phyloP scores from a whole-genome alignment of 1,140 invertebrate genomes.

The Adoxophyes honmai region DNA sequence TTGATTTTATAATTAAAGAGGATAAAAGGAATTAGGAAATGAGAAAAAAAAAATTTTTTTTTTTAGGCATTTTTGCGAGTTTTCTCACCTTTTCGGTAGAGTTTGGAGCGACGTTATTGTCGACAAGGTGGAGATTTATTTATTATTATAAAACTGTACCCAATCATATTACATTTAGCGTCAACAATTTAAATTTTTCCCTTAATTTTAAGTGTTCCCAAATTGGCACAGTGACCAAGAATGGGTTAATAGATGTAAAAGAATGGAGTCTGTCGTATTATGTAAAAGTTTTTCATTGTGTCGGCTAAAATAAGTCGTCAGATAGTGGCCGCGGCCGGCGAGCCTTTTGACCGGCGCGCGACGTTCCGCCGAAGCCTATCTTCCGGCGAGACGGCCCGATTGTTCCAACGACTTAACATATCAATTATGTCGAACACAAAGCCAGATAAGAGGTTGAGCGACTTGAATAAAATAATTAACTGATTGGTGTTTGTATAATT shows the following conservation, averaged over 20 bases:
- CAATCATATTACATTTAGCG: too few species aligned
- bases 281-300: constrained; percentile 66
- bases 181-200: too few species aligned
- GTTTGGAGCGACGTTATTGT: too few species aligned
- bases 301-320: constrained; percentile 34
- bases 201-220: too few species aligned
- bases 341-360: constrained; percentile 21
- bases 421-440: constrained; percentile 74
- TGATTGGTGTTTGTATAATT: constrained; percentile 75
- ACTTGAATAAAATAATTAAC: constrained; percentile 76
- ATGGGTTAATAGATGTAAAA: constrained; percentile 47
- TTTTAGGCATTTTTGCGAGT: too few species aligned
- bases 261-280: constrained; percentile 52
- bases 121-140: too few species aligned
- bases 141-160: too few species aligned
- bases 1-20: too few species aligned
- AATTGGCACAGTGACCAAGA: too few species aligned
- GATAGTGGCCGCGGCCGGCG: constrained; percentile 25
- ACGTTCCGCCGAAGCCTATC: constrained; percentile 33
- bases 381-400: constrained; percentile 54
- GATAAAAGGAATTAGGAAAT: too few species aligned
- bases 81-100: too few species aligned
- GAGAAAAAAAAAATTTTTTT: too few species aligned
- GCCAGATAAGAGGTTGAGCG: constrained; percentile 65
- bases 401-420: constrained; percentile 72